Evolutionary conservation across 2,797 vertebrate genomes (phyloP).

Genomic region (Sebastes iracundus): DNA sequence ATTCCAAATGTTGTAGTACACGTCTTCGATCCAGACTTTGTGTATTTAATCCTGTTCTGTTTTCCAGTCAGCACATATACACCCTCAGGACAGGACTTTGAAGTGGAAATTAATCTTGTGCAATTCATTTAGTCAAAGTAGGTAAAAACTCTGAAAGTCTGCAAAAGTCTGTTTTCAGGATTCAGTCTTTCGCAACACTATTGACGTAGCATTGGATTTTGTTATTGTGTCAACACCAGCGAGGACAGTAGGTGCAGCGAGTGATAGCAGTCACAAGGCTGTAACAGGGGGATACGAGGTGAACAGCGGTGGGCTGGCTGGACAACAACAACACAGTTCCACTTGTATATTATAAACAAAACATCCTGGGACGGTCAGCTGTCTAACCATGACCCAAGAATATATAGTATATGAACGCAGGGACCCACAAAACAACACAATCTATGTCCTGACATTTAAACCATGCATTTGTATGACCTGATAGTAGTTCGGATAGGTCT

Average conservation of each 20-base stretch:
- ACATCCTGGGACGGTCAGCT: neutral
- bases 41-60: neutral
- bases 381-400: neutral
- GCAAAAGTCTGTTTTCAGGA: neutral
- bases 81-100: neutral
- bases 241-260: neutral
- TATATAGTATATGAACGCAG: too few relatives aligned
- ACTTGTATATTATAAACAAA: neutral
- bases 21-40: neutral
- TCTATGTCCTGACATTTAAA: neutral
- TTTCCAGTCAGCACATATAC: neutral
- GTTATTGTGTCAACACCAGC: constrained; percentile 13
- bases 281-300: neutral
- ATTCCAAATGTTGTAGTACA: neutral
- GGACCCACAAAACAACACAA: neutral
- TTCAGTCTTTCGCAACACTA: neutral
- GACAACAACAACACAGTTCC: neutral
- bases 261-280: constrained; percentile 12
- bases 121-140: neutral
- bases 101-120: neutral
- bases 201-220: constrained; percentile 33
- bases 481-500: neutral
- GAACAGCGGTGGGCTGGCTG: neutral
- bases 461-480: neutral
- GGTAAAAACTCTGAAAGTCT: constrained; percentile 2